These are phyloP conservation scores for Motacilla tschutschensis DNA, from an alignment of 2,113 vertebrate species.

Conservation along the genomic window DNA sequence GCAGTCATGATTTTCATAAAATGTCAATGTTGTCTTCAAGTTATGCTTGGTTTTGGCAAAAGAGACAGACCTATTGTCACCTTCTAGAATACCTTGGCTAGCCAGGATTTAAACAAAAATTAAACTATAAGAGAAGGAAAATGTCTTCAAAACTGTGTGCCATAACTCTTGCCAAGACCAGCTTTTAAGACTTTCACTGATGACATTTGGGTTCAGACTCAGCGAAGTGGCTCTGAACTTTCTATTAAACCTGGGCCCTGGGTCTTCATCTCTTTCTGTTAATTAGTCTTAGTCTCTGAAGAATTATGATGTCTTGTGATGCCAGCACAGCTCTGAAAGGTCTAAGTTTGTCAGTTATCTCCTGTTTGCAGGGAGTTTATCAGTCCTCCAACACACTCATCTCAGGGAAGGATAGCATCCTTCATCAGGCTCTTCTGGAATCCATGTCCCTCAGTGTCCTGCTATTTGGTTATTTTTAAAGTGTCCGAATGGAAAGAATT, in stretches of 20 bases:
- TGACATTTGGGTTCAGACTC: constrained; percentile 31
- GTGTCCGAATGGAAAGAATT: constrained; percentile 10
- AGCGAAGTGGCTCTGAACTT: constrained; percentile 30
- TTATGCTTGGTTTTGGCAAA: not conserved
- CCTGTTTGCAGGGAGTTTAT: constrained; percentile 57
- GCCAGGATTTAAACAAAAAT: not conserved
- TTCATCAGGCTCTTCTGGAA: constrained; percentile 48
- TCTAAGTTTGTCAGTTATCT: constrained; percentile 64
- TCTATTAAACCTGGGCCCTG: constrained; percentile 28
- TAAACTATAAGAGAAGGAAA: not conserved
- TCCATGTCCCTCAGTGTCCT: constrained; percentile 22
- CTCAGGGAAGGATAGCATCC: constrained; percentile 37
- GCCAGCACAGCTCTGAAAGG: constrained; percentile 47
- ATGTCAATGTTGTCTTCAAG: not conserved
- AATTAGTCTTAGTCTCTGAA: constrained; percentile 56
- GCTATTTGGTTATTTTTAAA: constrained; percentile 36
- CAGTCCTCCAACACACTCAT: constrained; percentile 37
- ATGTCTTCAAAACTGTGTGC: not conserved
- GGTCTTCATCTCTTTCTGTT: constrained; percentile 54
- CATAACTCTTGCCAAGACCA: constrained; percentile 3
- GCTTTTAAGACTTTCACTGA: constrained; percentile 22
- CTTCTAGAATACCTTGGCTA: not conserved
- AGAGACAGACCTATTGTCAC: not conserved
- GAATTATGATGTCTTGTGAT: constrained; percentile 53
- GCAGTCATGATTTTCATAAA: not conserved